These are phyloP conservation scores for Ctenomys sociabilis DNA, from an alignment of 2,113 vertebrate species.

Conservation along the genomic window DNA sequence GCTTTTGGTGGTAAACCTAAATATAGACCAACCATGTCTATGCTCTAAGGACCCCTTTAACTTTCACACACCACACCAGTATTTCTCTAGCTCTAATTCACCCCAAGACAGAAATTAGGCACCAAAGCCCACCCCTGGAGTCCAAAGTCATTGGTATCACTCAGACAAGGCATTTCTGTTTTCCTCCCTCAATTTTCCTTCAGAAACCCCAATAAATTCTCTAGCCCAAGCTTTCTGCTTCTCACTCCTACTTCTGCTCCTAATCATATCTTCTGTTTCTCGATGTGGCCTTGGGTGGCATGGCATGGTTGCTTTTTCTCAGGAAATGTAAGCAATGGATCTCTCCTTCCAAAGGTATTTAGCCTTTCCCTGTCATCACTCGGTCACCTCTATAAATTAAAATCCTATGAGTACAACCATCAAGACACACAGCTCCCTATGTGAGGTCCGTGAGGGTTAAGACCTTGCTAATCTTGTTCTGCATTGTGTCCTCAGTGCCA, in stretches of 20 bases:
- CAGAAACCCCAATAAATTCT: not conserved
- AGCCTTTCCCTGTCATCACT: not conserved
- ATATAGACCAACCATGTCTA: not conserved
- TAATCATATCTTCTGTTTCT: not conserved
- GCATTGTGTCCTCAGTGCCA: not conserved
- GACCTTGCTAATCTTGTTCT: not conserved
- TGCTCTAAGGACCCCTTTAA: not conserved
- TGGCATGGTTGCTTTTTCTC: not conserved
- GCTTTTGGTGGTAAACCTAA: not conserved
- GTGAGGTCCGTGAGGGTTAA: not conserved
- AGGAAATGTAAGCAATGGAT: not conserved
- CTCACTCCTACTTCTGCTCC: not conserved
- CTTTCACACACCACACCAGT: not conserved
- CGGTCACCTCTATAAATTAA: not conserved
- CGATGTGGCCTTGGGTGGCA: not conserved
- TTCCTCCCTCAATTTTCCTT: not conserved
- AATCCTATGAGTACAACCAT: not conserved
- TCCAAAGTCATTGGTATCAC: no score
- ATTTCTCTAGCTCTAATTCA: not conserved
- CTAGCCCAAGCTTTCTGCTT: not conserved
- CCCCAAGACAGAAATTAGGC: not conserved
- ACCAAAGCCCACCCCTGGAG: not conserved
- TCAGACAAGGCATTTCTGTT: not conserved
- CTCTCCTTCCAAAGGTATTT: not conserved
- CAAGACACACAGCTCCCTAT: not conserved